A percentile compares a stretch with the other conserved stretches of the same genome.
These are phyloP conservation scores for Trachymyrmex septentrionalis DNA, from an alignment of 1,140 invertebrate species.

Conservation along the genomic window DNA sequence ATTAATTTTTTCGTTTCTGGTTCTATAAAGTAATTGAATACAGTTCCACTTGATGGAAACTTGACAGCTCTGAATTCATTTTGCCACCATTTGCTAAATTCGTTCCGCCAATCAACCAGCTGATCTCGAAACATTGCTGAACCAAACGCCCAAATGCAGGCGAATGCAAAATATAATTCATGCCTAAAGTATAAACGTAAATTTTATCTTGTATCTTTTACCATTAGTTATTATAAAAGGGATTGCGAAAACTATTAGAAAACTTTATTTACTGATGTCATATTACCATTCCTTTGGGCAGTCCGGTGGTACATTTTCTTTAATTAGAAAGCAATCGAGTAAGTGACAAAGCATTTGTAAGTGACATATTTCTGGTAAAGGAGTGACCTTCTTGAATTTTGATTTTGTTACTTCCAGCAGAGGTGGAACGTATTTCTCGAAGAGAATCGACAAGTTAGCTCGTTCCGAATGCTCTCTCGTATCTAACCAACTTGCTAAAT, in stretches of 20 bases:
- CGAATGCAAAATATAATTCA: constrained; percentile 97
- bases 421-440: constrained; percentile 98
- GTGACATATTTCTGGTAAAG: constrained; percentile 96
- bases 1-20: constrained; percentile 93
- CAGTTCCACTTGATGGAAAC: constrained; percentile 93
- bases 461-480: constrained; percentile 91
- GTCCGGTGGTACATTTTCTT: constrained; percentile 93
- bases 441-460: constrained; percentile 94
- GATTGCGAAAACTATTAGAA: background rate
- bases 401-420: constrained; percentile 92
- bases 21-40: constrained; percentile 97
- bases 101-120: constrained; percentile 94
- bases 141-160: constrained; percentile 97
- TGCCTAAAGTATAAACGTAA: constrained; percentile 87
- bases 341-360: constrained; percentile 96
- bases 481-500: constrained; percentile 97
- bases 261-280: constrained; percentile 20
- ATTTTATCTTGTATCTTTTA: background rate
- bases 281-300: constrained; percentile 94
- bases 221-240: background rate
- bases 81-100: constrained; percentile 97
- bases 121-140: constrained; percentile 96
- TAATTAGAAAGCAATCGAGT: constrained; percentile 94
- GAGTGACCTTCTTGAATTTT: constrained; percentile 96
- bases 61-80: constrained; percentile 97